Base-by-base conservation (phyloP, 2,888 invertebrate species). In the Hartigia nigra region DNA sequence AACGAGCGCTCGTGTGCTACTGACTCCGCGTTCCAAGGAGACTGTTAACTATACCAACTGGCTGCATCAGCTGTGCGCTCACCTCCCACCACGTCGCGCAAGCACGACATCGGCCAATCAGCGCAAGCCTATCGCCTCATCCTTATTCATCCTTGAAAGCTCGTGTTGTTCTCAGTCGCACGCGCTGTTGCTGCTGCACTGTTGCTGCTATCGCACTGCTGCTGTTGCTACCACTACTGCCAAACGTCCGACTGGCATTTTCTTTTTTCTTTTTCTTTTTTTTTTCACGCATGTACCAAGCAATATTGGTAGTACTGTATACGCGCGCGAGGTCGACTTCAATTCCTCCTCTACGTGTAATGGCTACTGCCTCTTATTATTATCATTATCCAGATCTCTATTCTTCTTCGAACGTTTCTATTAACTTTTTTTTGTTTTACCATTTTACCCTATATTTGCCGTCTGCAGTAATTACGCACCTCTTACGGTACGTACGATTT, bases 61-160 rank as follows among this genome's bases (percentile, higher is more conserved):
- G 81, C 84, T 89, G 92, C 92, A 93, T 93, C 94, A 94, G 94
- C 94, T 94, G 94, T 93, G 93, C 92, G 89, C 90, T 91, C 87
- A 88, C 91, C 91, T 91, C 90, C 88, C 91, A 90, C 92, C 90
- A 89, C 87, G 85, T 86, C 88, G 90, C 87, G 88, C 87, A 34
- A 75, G 75, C 34, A 36, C 75, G 12, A 12, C 75, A 14, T 4
- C 81, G 75, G 70, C 80, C 76, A 39, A 37, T 75, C 78, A 77
- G 78, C 76, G 34, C 76, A 69, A 76, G 74, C 77, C 70, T 81
- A 39, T 74, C 78, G 79, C 77, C 82, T 3, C 83, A 87, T 74
- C 74, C 89, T 31, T 90, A 91, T 76, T 88, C 87, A 77, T 91
- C 90, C 83, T 86, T 81, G 80, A 81, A 37, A 78, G 77, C 76